Percentiles rank a stretch among this genome's conserved stretches.
Conservation (phyloP, 1,140 invertebrate genomes). For the Bombus balteatus region DNA sequence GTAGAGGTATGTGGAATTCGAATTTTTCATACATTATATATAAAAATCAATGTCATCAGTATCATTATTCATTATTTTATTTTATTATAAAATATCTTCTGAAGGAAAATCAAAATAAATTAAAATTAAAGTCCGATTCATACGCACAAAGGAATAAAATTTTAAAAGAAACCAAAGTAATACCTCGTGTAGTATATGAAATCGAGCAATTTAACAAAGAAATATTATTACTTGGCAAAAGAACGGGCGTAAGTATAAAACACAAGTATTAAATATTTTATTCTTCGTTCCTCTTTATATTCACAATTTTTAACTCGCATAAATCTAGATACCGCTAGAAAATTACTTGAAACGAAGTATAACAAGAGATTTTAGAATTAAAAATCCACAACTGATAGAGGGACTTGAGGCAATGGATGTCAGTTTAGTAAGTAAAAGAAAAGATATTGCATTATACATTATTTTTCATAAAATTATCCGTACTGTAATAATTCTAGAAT, state of each 20-base stretch:
- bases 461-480: not conserved
- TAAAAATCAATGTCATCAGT: not conserved
- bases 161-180: slow-evolving; percentile 83
- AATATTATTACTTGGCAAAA: slow-evolving; percentile 84
- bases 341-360: slow-evolving; percentile 83
- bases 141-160: slow-evolving; percentile 83
- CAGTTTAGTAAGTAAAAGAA: slow-evolving; percentile 69
- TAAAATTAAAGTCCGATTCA: slow-evolving; percentile 76
- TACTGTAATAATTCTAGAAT: not conserved
- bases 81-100: not conserved
- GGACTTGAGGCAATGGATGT: slow-evolving; percentile 79
- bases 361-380: slow-evolving; percentile 84
- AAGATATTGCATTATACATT: not conserved
- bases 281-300: not conserved
- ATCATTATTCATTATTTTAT: not conserved
- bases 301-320: slow-evolving; percentile 5
- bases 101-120: slow-evolving; percentile 75
- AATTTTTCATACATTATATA: not conserved
- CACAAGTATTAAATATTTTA: not conserved
- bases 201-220: slow-evolving; percentile 85
- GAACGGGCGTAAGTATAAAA: slow-evolving; percentile 80
- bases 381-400: slow-evolving; percentile 79
- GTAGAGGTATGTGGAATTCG: slow-evolving; percentile 79
- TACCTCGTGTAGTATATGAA: slow-evolving; percentile 84
- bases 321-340: slow-evolving; percentile 78